Conservation (phyloP, 2,888 invertebrate genomes). For the Phasia obesa region DNA sequence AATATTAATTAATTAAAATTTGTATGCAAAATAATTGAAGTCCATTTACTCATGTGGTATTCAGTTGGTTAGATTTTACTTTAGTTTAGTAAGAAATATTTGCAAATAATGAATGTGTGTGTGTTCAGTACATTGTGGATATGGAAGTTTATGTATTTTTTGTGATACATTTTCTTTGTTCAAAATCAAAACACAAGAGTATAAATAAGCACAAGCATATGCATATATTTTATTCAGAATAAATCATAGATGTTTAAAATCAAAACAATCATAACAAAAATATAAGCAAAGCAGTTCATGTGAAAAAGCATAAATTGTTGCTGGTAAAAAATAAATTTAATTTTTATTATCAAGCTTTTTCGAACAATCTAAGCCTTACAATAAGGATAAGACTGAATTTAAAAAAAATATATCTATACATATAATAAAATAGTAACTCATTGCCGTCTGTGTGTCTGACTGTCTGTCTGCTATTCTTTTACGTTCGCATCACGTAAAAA, state of each 20-base stretch:
- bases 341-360: too few relatives aligned
- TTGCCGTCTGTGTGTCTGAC: too few relatives aligned
- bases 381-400: too few relatives aligned
- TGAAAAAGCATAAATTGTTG: neutral
- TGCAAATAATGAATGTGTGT: constrained; percentile 14
- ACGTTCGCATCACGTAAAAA: too few relatives aligned
- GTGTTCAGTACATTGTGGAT: neutral
- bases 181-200: too few relatives aligned
- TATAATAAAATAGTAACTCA: too few relatives aligned
- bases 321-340: neutral
- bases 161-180: constrained; percentile 24
- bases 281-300: constrained; percentile 42
- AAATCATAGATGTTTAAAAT: constrained; percentile 47
- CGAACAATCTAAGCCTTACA: neutral
- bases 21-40: constrained; percentile 48
- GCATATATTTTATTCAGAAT: constrained; percentile 30
- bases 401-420: too few relatives aligned
- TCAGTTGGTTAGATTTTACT: constrained; percentile 60
- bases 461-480: too few relatives aligned
- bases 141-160: neutral
- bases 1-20: constrained; percentile 54
- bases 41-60: constrained; percentile 62
- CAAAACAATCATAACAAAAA: constrained; percentile 42
- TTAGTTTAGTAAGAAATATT: constrained; percentile 26
- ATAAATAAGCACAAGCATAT: neutral